These are phyloP conservation scores for Colletes gigas DNA, from an alignment of 1,140 invertebrate genomes.

Conservation along the genomic window DNA sequence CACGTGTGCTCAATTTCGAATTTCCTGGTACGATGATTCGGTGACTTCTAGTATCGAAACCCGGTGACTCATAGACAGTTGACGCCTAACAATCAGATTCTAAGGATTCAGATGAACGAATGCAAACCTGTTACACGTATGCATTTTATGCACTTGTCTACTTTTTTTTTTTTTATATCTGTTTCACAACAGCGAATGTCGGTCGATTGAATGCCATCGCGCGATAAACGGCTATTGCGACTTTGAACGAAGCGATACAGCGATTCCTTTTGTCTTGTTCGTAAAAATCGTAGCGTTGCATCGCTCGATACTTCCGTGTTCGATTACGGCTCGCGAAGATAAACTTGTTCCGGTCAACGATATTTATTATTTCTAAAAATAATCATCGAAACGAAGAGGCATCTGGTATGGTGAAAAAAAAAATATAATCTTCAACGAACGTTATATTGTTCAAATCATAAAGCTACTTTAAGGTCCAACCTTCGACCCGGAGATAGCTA, in stretches of 20 bases:
- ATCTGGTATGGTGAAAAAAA: too few relatives aligned
- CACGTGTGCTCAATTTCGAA: constrained; percentile 51
- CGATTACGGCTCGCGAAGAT: background rate
- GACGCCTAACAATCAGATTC: constrained; percentile 54
- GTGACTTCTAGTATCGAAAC: constrained; percentile 19
- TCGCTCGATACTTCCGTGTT: background rate
- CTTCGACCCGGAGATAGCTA: background rate
- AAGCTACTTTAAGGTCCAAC: background rate
- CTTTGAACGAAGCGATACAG: background rate
- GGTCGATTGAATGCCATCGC: background rate
- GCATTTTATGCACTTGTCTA: too few relatives aligned
- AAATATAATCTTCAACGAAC: too few relatives aligned
- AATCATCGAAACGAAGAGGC: background rate
- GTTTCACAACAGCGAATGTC: too few relatives aligned
- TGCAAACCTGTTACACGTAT: background rate
- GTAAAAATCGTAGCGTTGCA: background rate
- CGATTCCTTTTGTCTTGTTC: background rate
- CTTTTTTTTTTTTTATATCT: background rate
- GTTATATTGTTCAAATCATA: background rate
- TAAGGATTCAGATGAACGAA: background rate
- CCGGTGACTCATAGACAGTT: constrained; percentile 44
- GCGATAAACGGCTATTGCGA: background rate
- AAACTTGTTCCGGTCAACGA: background rate
- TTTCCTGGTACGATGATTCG: constrained; percentile 65
- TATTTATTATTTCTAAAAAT: background rate